Percentiles rank a stretch among this genome's conserved stretches.
These are phyloP conservation scores for Drosophila fulvimacula DNA, from an alignment of 2,888 invertebrate genomes.

Conservation along the genomic window DNA sequence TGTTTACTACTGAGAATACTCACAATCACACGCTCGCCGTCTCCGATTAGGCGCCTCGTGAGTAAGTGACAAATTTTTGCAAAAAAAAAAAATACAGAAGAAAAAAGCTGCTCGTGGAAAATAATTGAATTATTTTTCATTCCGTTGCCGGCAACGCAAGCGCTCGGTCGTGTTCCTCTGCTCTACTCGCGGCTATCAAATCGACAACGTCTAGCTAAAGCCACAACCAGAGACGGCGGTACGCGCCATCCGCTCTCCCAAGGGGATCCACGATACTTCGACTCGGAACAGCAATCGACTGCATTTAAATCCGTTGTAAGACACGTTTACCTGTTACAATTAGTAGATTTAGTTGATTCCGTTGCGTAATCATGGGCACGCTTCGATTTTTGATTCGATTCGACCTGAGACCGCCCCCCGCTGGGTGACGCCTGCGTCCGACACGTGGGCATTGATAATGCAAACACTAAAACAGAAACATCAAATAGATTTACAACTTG, in stretches of 20 bases:
- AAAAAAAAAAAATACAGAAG: neutral
- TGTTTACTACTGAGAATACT: constrained; percentile 67
- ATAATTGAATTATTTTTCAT: constrained; percentile 80
- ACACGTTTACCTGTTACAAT: constrained; percentile 12
- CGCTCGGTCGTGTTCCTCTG: constrained; percentile 63
- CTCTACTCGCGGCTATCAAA: constrained; percentile 10
- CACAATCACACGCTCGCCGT: constrained; percentile 24
- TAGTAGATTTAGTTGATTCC: constrained; percentile 2
- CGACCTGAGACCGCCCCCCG: constrained; percentile 11
- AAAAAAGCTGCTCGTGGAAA: constrained; percentile 59
- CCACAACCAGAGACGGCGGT: constrained; percentile 35
- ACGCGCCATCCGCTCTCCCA: constrained; percentile 26
- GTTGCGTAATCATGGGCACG: constrained; percentile 24
- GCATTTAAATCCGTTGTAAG: constrained; percentile 22
- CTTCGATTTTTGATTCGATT: constrained; percentile 21
- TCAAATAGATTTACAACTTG: constrained; percentile 30
- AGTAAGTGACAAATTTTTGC: constrained; percentile 56
- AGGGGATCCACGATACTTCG: constrained; percentile 28
- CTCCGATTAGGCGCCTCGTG: constrained; percentile 49
- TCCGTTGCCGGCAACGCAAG: constrained; percentile 75
- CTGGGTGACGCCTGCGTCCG: constrained; percentile 3
- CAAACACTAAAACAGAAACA: constrained; percentile 17
- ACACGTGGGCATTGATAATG: constrained; percentile 52
- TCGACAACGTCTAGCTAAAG: constrained; percentile 20
- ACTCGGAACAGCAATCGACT: constrained; percentile 1